phyloP scores from a whole-genome alignment of 2,113 vertebrate species.

The Halcyon malimbica region DNA sequence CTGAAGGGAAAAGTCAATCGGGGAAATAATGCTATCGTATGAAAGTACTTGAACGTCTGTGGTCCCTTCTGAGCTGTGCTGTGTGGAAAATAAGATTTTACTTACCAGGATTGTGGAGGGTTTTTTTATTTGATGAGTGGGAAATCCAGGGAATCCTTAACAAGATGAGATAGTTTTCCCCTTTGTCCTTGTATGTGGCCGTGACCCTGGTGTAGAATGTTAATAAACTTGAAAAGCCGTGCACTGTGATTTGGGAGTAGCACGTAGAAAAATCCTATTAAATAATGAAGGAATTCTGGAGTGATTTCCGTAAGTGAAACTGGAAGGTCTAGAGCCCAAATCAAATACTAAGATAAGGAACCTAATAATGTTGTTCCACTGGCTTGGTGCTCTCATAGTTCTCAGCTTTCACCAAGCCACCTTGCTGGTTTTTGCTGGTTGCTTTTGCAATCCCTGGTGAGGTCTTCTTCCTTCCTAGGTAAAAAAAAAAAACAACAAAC shows the following conservation, averaged over 20 bases:
- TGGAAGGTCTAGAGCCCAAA: not conserved
- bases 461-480: not conserved
- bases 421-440: not conserved
- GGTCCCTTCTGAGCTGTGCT: not conserved
- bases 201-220: not conserved
- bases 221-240: not conserved
- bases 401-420: not conserved
- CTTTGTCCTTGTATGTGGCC: not conserved
- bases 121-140: not conserved
- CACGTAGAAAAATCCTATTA: not conserved
- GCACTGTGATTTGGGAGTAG: not conserved
- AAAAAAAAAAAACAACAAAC: not conserved
- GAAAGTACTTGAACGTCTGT: not conserved
- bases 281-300: not conserved
- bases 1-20: slow-evolving; percentile 18
- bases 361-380: rapidly evolving
- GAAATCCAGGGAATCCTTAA: not conserved
- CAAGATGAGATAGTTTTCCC: not conserved
- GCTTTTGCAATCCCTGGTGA: not conserved
- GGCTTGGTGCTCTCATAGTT: not conserved
- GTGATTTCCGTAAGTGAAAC: not conserved
- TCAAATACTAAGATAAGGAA: rapidly evolving
- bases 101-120: not conserved
- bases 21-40: not conserved
- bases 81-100: not conserved